Conservation (phyloP, 2,797 vertebrate species). For the Pangasius djambal region DNA sequence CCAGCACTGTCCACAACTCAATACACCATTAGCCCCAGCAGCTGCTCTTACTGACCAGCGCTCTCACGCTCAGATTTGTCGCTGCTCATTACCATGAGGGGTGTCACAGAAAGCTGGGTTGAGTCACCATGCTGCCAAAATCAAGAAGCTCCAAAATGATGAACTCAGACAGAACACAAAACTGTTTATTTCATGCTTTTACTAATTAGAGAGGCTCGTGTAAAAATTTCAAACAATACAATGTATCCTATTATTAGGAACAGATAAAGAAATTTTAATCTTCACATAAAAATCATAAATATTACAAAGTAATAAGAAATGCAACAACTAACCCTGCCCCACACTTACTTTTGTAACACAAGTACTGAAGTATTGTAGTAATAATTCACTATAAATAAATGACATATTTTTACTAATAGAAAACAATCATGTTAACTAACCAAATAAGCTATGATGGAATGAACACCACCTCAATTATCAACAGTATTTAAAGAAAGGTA, state of each 20-base stretch:
- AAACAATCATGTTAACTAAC: neutral
- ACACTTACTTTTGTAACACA: neutral
- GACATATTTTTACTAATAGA: neutral
- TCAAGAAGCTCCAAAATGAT: neutral
- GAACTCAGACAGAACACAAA: neutral
- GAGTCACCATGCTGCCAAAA: neutral
- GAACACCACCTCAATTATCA: neutral
- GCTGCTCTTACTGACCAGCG: constrained; percentile 64
- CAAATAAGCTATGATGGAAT: neutral
- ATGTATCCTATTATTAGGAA: neutral
- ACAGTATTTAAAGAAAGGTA: neutral
- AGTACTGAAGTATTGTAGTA: neutral
- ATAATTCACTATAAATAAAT: neutral
- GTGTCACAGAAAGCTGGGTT: neutral
- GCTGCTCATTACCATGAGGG: constrained; percentile 21
- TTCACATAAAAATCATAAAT: neutral
- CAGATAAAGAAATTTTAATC: neutral
- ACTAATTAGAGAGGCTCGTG: neutral
- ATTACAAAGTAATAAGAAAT: neutral
- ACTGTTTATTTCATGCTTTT: neutral
- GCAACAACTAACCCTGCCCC: neutral
- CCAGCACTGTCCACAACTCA: constrained; percentile 72
- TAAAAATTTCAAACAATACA: neutral
- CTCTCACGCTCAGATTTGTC: constrained; percentile 28
- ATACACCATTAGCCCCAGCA: constrained; percentile 74